Percentiles rank a stretch among this genome's conserved stretches.
These are phyloP conservation scores for Syngnathus typhle DNA, from an alignment of 2,113 vertebrate species.

Conservation along the genomic window DNA sequence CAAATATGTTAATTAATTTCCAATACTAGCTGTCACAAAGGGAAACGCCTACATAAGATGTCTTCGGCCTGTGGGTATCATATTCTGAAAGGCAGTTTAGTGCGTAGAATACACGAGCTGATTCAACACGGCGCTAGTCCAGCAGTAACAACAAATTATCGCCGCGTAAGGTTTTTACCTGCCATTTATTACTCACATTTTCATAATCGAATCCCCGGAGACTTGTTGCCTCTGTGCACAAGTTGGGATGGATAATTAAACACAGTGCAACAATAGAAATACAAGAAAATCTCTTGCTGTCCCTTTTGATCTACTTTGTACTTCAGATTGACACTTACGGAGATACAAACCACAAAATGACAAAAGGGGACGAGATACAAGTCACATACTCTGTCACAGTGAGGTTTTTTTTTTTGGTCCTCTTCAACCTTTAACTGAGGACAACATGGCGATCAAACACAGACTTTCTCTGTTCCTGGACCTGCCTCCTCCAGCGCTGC, in stretches of 20 bases:
- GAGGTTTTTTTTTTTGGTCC: conserved; percentile 16
- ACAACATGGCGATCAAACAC: conserved; percentile 97
- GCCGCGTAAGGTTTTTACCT: conserved; percentile 10
- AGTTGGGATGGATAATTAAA: conserved; percentile 22
- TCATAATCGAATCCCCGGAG: conserved; percentile 8
- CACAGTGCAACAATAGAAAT: conserved; percentile 28
- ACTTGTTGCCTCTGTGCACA: conserved; percentile 30
- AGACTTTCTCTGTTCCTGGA: conserved; percentile 95
- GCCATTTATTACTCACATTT: conserved; percentile 14
- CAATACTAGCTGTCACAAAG: conserved; percentile 10
- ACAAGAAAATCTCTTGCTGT: conserved; percentile 16
- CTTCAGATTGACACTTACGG: conserved; percentile 9
- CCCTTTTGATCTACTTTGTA: conserved; percentile 26
- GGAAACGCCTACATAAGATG: background rate
- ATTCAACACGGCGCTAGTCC: conserved; percentile 8
- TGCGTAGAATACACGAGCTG: background rate
- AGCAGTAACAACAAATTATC: conserved; percentile 12
- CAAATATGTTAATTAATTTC: conserved; percentile 17
- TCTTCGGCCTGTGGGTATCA: conserved; percentile 7
- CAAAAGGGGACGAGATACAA: conserved; percentile 19
- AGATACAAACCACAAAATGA: conserved; percentile 41
- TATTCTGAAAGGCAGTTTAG: conserved; percentile 11
- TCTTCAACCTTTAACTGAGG: conserved; percentile 79
- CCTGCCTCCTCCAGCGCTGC: conserved; percentile 96
- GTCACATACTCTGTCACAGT: conserved; percentile 48